phyloP scores from a whole-genome alignment of 2,797 vertebrate species.

The Melanogrammus aeglefinus region DNA sequence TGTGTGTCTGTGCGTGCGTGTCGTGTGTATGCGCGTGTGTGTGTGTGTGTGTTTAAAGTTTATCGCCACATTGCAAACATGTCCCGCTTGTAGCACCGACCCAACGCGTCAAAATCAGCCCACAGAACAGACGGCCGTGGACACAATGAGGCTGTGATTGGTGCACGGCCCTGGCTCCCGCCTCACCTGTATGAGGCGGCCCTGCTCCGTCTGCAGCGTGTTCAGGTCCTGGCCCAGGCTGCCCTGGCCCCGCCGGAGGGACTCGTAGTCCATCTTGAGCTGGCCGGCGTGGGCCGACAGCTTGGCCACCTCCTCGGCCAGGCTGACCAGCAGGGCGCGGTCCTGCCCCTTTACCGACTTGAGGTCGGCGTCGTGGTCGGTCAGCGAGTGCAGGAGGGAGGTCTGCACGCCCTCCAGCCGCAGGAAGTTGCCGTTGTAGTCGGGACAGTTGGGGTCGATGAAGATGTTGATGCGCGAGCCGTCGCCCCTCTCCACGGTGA shows the following conservation, averaged over 20 bases:
- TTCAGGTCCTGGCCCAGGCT: slow-evolving; percentile 88
- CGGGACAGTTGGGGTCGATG: slow-evolving; percentile 95
- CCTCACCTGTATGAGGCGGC: slow-evolving; percentile 91
- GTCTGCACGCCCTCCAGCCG: slow-evolving; percentile 89
- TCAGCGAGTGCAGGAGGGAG: slow-evolving; percentile 83
- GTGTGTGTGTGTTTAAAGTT: too few relatives aligned
- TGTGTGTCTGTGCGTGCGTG: too few relatives aligned
- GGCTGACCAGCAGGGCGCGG: slow-evolving; percentile 81
- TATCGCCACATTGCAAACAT: too few relatives aligned
- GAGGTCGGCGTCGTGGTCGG: slow-evolving; percentile 80
- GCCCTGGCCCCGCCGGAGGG: slow-evolving; percentile 84
- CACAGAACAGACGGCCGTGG: too few relatives aligned
- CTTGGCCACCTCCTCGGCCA: slow-evolving; percentile 90
- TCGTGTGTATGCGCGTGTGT: too few relatives aligned
- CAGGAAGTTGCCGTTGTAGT: slow-evolving; percentile 81
- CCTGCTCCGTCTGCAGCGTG: slow-evolving; percentile 88
- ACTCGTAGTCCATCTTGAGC: slow-evolving; percentile 85
- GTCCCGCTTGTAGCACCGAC: too few relatives aligned
- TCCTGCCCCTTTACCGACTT: slow-evolving; percentile 84
- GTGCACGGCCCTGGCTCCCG: background rate
- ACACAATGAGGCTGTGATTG: background rate
- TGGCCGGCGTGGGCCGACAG: slow-evolving; percentile 84
- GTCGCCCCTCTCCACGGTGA: slow-evolving; percentile 90
- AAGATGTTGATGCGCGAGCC: slow-evolving; percentile 95
- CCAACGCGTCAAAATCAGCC: too few relatives aligned